These are phyloP conservation scores for Heliconius charithonia DNA, from an alignment of 2,888 invertebrate species.

Conservation along the genomic window DNA sequence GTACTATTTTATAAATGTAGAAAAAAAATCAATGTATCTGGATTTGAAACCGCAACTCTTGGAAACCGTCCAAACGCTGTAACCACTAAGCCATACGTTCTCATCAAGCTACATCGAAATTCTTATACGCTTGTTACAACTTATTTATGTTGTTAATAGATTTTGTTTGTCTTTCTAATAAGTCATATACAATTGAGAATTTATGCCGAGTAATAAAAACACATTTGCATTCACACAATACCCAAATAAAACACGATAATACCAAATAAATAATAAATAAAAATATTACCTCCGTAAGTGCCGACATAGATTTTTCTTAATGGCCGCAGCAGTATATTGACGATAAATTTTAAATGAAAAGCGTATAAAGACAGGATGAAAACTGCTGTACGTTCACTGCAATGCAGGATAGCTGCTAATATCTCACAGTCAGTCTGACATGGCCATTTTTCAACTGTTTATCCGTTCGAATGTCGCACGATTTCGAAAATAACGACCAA, in stretches of 20 bases:
- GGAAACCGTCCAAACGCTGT: too few relatives aligned
- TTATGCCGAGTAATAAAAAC: neutral
- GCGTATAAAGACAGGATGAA: conserved; percentile 44
- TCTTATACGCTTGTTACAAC: neutral
- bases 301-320: conserved; percentile 31
- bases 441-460: conserved; percentile 45
- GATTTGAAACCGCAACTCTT: too few relatives aligned
- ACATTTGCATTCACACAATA: neutral
- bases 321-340: conserved; percentile 33
- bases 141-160: neutral
- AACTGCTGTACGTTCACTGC: conserved; percentile 40
- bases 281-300: conserved; percentile 12
- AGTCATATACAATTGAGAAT: neutral
- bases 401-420: conserved; percentile 44
- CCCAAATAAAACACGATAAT: neutral
- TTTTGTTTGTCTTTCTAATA: neutral
- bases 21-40: too few relatives aligned
- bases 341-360: conserved; percentile 43
- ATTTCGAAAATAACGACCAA: conserved; percentile 37
- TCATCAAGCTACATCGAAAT: neutral
- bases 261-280: conserved; percentile 6
- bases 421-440: conserved; percentile 44
- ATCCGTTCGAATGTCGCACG: conserved; percentile 40
- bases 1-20: too few relatives aligned
- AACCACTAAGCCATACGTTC: too few relatives aligned